Conservation (phyloP, 2,113 vertebrate genomes). For the Myotis yumanensis region DNA sequence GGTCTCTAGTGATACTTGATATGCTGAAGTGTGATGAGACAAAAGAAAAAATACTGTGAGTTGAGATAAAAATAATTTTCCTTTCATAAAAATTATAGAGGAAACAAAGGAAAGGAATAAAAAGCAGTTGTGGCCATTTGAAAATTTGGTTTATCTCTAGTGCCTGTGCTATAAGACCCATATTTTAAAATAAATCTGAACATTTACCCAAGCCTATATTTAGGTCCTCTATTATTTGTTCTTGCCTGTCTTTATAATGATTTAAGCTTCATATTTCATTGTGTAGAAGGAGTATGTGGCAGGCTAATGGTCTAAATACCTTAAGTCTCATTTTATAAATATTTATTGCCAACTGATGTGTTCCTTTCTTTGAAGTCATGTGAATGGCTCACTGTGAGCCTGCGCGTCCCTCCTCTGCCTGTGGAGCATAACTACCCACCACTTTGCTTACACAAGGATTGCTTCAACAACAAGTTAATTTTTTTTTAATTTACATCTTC, state of each 20-base stretch:
- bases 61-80: background rate
- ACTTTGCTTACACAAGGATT: constrained; percentile 69
- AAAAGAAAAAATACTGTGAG: constrained; percentile 53
- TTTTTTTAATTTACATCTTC: constrained; percentile 61
- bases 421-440: constrained; percentile 53
- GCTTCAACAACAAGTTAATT: constrained; percentile 45
- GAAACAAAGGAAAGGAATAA: constrained; percentile 67
- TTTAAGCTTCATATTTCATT: constrained; percentile 79
- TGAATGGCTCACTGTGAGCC: constrained; percentile 63
- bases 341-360: constrained; percentile 81
- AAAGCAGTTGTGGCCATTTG: constrained; percentile 66
- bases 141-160: background rate
- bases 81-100: background rate
- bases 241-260: constrained; percentile 79
- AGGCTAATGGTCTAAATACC: constrained; percentile 80
- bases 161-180: constrained; percentile 59
- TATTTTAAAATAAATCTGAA: constrained; percentile 70
- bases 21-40: constrained; percentile 28
- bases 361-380: constrained; percentile 81
- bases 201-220: constrained; percentile 70
- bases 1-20: constrained; percentile 52
- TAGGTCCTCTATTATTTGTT: constrained; percentile 76
- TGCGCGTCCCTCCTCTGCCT: constrained; percentile 51
- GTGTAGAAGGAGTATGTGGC: constrained; percentile 72
- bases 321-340: constrained; percentile 84